A percentile compares a stretch with the other conserved stretches of the same genome.
Evolutionary conservation across 2,888 invertebrate genomes (phyloP).

Genomic region (Horisme vitalbata): DNA sequence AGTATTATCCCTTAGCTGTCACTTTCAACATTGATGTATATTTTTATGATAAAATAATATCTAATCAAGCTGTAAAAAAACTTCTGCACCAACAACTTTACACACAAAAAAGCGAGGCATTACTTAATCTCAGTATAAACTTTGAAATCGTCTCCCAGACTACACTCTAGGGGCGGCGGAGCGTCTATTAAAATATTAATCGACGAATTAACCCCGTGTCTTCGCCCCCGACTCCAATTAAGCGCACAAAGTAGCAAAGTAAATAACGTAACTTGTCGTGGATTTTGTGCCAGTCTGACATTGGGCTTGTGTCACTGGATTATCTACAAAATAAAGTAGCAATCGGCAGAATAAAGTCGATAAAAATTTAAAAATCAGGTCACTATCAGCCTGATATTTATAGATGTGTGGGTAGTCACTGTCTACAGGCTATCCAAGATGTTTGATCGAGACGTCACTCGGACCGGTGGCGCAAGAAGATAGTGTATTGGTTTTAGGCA

Average conservation of each 20-base stretch:
- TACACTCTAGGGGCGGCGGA: slow-evolving; percentile 23
- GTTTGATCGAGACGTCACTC: neutral
- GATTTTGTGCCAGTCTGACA: slow-evolving; percentile 60
- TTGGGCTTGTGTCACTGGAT: slow-evolving; percentile 1
- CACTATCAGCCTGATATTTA: no score
- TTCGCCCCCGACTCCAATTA: slow-evolving; percentile 76
- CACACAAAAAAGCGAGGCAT: slow-evolving; percentile 6
- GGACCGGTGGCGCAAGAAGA: no score
- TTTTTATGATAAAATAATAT: no score
- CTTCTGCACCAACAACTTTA: neutral
- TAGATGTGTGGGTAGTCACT: no score
- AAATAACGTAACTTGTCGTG: slow-evolving; percentile 65
- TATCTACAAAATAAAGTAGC: no score
- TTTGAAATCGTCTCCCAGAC: slow-evolving; percentile 6
- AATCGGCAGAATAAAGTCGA: no score
- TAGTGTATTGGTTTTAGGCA: no score
- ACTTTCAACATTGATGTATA: no score
- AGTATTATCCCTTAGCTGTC: no score
- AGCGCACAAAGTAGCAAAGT: slow-evolving; percentile 78
- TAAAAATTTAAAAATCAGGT: no score
- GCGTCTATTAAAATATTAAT: slow-evolving; percentile 78
- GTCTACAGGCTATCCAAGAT: no score
- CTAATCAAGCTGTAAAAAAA: neutral
- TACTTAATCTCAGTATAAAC: slow-evolving; percentile 20
- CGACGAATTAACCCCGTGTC: slow-evolving; percentile 77